Percentiles rank a stretch among this genome's conserved stretches.
Evolutionary conservation across 2,113 vertebrate genomes (phyloP).

Genomic region (Rutilus rutilus): DNA sequence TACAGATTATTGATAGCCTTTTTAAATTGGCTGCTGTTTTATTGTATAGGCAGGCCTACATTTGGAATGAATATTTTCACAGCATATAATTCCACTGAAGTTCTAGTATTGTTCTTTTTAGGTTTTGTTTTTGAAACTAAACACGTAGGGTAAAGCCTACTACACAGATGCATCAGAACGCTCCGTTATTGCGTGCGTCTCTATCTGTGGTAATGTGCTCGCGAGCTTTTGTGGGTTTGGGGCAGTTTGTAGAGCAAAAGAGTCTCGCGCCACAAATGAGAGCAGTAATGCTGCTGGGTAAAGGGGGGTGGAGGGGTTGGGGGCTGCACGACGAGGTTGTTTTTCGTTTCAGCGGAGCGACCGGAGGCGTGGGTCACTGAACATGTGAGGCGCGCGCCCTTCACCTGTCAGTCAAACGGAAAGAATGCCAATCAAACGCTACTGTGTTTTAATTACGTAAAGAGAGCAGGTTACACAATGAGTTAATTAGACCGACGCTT

Average conservation of each 20-base stretch:
- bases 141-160: no score
- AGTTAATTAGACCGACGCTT: slow-evolving; percentile 36
- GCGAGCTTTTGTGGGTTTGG: slow-evolving; percentile 22
- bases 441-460: slow-evolving; percentile 29
- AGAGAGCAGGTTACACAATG: neutral
- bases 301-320: neutral
- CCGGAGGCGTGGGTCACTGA: slow-evolving; percentile 46
- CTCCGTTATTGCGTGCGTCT: neutral
- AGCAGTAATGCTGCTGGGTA: slow-evolving; percentile 3
- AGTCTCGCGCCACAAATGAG: neutral
- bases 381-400: slow-evolving; percentile 47
- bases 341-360: slow-evolving; percentile 38
- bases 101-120: neutral
- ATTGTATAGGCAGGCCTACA: neutral
- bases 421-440: slow-evolving; percentile 62
- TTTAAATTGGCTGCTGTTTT: neutral
- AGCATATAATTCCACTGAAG: neutral
- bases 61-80: neutral
- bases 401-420: slow-evolving; percentile 69
- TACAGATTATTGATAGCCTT: neutral
- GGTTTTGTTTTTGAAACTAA: neutral
- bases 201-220: neutral
- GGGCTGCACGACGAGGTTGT: slow-evolving; percentile 7
- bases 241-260: slow-evolving; percentile 13
- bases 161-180: neutral